phyloP scores from a whole-genome alignment of 35 echinoderm and acorn worm species.

The Heliocidaris erythrogramma region DNA sequence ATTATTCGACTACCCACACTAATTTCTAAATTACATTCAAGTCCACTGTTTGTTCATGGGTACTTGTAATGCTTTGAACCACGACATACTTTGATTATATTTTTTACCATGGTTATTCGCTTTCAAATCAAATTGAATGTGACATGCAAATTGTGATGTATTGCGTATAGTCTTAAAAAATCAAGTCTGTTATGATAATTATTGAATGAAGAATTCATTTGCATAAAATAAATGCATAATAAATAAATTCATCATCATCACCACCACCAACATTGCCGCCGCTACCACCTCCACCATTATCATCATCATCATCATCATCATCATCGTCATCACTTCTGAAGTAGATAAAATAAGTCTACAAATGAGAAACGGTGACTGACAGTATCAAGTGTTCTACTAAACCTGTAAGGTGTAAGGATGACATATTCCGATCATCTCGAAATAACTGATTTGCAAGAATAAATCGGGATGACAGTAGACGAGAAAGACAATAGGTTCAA shows the following conservation, averaged over 20 bases:
- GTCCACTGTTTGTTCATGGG: neutral
- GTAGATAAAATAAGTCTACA: neutral
- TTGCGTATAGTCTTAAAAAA: no score
- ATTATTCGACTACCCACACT: neutral
- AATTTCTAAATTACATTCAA: neutral
- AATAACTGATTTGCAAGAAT: neutral
- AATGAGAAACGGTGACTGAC: neutral
- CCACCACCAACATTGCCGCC: neutral
- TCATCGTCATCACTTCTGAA: neutral
- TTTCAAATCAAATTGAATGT: neutral
- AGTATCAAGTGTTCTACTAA: neutral
- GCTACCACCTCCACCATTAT: neutral
- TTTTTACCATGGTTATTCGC: neutral
- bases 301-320: neutral
- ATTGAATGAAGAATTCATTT: neutral
- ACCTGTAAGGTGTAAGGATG: neutral
- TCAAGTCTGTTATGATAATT: no score
- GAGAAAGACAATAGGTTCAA: neutral
- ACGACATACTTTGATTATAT: neutral
- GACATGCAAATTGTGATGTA: neutral
- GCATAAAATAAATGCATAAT: no score
- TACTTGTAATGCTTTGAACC: neutral
- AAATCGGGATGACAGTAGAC: neutral
- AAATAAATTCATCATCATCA: neutral
- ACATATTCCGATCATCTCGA: neutral